Base-by-base conservation (phyloP, 1,140 invertebrate species). In the Globodera ellingtonae region DNA sequence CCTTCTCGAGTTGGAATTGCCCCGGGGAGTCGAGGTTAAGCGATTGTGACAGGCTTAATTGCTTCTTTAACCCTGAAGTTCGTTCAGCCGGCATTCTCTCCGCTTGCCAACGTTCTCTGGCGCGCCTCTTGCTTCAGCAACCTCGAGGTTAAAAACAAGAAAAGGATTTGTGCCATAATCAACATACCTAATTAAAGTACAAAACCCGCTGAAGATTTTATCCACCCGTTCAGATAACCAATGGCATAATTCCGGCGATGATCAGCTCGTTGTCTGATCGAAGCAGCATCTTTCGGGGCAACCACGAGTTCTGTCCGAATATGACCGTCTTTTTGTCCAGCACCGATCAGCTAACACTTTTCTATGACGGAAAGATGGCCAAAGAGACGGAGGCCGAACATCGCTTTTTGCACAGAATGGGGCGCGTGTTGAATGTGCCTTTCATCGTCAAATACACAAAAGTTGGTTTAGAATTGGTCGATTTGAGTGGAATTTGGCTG, bases 1-100 rank as follows among this genome's bases (percentile, higher is more conserved):
- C 72, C n/a, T 79, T n/a, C 70, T 87, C 15, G 79, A 87, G 15
- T 83, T 87, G 59, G 72, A 88, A 46, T 88, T 87, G 56, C 24
- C 81, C 46, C 48, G 75, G 4, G 69, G 80, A 44, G 44, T 78
- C 3, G 72, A 77, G 15, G 67, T 78, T 18, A 62, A 6, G 52
- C 52, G 2, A 10, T 9, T 6, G 47, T 4, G 13, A 9, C 52
- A 59, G 24, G 18, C 21, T 18, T n/a, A 15, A 7, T 72, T 3
- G 59, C 44, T 13, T 74, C 18, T 50, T 74, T 6, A 13, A 18
- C 24, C 7, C 24, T 15, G 52, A 35, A 6, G 13, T 62, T 62
- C 9, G 48, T 77, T 69, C 50, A 77, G 62, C 24, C 24, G n/a
- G 3, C 24, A 10, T 5, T 69, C 44, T 15, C 69, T 18, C 50